Conservation (phyloP, 2,888 invertebrate species). For the Seladonia tumulorum region DNA sequence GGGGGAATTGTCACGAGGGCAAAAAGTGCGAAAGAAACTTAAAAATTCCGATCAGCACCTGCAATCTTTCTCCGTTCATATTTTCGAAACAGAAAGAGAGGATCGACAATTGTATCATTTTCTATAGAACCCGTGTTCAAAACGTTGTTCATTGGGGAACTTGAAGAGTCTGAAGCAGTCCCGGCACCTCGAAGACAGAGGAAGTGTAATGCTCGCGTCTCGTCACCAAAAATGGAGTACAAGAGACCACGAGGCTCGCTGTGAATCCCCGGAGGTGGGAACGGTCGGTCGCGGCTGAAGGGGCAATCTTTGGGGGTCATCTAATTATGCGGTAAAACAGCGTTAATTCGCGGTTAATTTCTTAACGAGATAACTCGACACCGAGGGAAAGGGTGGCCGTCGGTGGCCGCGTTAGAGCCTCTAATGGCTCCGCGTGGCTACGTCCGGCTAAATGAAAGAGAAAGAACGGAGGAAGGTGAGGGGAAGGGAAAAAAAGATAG, state of each 20-base stretch:
- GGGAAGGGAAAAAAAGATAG: neutral
- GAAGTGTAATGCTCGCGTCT: neutral
- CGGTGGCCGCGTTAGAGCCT: constrained; percentile 68
- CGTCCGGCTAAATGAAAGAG: constrained; percentile 60
- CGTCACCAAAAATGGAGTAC: neutral
- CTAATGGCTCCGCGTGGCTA: constrained; percentile 71
- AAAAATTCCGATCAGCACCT: too few relatives aligned
- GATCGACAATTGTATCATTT: too few relatives aligned
- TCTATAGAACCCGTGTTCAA: too few relatives aligned
- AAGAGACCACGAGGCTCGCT: neutral
- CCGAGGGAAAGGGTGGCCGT: constrained; percentile 50
- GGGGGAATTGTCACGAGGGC: too few relatives aligned
- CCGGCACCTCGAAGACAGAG: neutral
- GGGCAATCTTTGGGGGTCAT: constrained; percentile 71
- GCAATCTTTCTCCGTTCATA: too few relatives aligned
- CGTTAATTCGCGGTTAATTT: constrained; percentile 76
- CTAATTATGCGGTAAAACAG: constrained; percentile 73
- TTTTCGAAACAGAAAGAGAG: too few relatives aligned
- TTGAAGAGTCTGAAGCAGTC: too few relatives aligned
- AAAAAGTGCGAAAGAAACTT: too few relatives aligned
- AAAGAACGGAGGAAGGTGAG: constrained; percentile 8
- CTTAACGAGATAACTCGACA: constrained; percentile 72
- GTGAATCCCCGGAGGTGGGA: constrained; percentile 11
- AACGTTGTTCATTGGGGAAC: too few relatives aligned
- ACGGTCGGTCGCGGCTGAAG: constrained; percentile 31